Conservation (phyloP, 1,140 invertebrate genomes). For the Macrosteles quadrilineatus region DNA sequence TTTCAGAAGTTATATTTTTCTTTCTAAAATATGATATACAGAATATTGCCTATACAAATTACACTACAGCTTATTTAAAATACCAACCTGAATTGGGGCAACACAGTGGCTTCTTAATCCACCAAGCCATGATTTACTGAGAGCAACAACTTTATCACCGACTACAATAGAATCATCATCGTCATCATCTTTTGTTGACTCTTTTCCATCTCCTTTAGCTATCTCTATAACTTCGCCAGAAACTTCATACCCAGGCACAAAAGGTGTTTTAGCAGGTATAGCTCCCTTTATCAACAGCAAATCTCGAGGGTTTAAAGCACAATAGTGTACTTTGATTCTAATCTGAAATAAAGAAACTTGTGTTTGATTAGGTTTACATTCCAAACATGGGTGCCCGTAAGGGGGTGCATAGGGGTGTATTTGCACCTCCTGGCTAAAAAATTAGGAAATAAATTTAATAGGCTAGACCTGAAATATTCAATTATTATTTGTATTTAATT, state of each 20-base stretch:
- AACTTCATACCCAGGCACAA: slow-evolving; percentile 59
- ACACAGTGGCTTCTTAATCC: slow-evolving; percentile 58
- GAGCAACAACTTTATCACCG: slow-evolving; percentile 55
- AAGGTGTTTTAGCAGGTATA: slow-evolving; percentile 52
- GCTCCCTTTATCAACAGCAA: slow-evolving; percentile 53
- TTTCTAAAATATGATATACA: too few species aligned
- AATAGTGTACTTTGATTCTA: slow-evolving; percentile 57
- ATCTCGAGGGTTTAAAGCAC: slow-evolving; percentile 61
- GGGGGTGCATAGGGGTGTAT: too few species aligned
- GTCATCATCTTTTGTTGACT: too few species aligned
- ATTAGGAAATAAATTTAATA: too few species aligned
- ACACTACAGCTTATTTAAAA: too few species aligned
- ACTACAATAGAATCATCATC: slow-evolving; percentile 38
- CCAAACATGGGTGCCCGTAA: not conserved
- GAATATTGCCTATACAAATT: too few species aligned
- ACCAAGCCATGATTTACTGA: slow-evolving; percentile 54
- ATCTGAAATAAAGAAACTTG: slow-evolving; percentile 50
- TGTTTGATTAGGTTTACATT: not conserved
- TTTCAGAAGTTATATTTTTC: too few species aligned
- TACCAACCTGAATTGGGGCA: slow-evolving; percentile 51
- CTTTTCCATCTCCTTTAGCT: slow-evolving; percentile 42
- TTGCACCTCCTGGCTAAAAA: too few species aligned
- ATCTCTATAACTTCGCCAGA: slow-evolving; percentile 53
- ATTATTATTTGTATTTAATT: too few species aligned
- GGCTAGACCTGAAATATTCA: too few species aligned